Base-by-base conservation (phyloP, 1,140 invertebrate species). In the Diachasma alloeum region DNA sequence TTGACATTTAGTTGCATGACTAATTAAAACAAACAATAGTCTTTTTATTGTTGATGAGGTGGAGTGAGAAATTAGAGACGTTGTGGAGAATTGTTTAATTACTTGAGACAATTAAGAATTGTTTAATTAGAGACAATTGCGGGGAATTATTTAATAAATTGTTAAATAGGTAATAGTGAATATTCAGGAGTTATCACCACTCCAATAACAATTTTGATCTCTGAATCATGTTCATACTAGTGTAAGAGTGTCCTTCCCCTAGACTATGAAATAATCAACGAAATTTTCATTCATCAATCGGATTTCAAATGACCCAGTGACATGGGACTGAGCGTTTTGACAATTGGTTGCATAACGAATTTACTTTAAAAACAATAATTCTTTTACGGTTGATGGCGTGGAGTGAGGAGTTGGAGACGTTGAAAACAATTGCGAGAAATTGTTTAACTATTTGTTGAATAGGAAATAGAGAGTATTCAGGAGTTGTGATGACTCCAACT, bases 331-430 rank as follows among this genome's bases (percentile, higher is more conserved):
- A 36, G 42, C 26, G 19, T 46, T 56, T 31, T 44, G 10, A 68
- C 37, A 74, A 31, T 66, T 69, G 80, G 67, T 84, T 85, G 81
- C 83, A 85, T 85, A 84, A 85, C 72, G 72, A 79, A 66, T 6
- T n/a, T 19, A 76, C n/a, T n/a, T n/a, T 37, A 11, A 24, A 31
- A 59, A 59, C 31, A 22, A 36, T 19, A 46, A 4, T 1, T 4
- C 19, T 59, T 56, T 0, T n/a, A 48, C 15, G 6, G 26, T 2
- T 56, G 6, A 17, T 31, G 13, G 11, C 1, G 6, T 36, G 8
- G 71, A 59, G 31, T 1, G 59, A 8, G 26, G n/a, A n/a, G 31
- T 31, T 31, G 22, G 0, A n/a, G 17, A 22, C 5, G 17, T 19
- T 59, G 17, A 59, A n/a, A 59, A 22, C 10, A 59, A 9, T 10